Conservation (phyloP, 1,140 invertebrate species). For the Lasaia peninsularis region DNA sequence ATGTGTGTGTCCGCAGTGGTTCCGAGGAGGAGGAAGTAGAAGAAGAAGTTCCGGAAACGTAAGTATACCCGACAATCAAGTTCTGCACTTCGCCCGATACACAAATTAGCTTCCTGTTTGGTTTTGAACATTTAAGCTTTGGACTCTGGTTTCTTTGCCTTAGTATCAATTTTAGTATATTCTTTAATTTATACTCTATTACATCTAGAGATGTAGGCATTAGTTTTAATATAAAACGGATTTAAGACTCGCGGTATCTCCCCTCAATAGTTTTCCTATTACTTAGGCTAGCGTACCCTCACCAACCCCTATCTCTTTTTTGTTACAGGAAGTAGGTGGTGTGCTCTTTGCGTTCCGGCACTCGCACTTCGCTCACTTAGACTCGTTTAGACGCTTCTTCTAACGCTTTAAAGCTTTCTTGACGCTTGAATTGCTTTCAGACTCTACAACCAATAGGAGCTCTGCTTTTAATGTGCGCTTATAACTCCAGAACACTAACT, state of each 20-base stretch:
- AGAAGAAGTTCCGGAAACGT: constrained; percentile 83
- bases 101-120: constrained; percentile 43
- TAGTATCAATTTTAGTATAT: not conserved
- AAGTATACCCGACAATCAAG: constrained; percentile 64
- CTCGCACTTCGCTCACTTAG: constrained; percentile 63
- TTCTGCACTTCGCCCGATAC: constrained; percentile 1
- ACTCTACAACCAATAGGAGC: constrained; percentile 40
- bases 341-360: constrained; percentile 68
- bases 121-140: constrained; percentile 59
- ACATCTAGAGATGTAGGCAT: constrained; percentile 35
- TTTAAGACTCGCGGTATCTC: constrained; percentile 18
- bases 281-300: constrained; percentile 59
- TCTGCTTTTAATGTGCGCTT: constrained; percentile 31
- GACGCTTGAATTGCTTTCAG: constrained; percentile 61
- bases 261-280: constrained; percentile 23
- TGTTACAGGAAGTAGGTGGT: constrained; percentile 81
- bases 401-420: constrained; percentile 61
- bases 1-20: constrained; percentile 58
- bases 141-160: constrained; percentile 56
- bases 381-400: constrained; percentile 53
- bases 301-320: constrained; percentile 71
- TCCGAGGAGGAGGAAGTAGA: constrained; percentile 83
- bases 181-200: constrained; percentile 34
- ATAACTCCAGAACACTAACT: constrained; percentile 18
- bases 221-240: constrained; percentile 29